Evolutionary conservation across 2,888 invertebrate species (phyloP), one percentile per base, ranked within the genome.

Genomic region (Mesorhabditis sp.): DNA sequence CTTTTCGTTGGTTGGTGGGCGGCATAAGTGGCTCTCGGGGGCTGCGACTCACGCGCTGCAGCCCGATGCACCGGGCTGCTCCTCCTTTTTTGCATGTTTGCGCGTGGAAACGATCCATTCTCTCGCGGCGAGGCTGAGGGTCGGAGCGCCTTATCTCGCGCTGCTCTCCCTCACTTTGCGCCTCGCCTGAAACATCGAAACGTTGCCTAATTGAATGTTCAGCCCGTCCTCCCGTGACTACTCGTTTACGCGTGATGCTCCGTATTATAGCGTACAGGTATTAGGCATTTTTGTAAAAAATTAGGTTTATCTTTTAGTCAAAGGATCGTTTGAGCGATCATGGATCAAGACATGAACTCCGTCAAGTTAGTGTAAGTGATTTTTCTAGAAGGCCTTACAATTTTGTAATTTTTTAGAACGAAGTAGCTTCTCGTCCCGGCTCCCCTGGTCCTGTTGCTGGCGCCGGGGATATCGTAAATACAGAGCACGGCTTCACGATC

Each of bases 401-500:
- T 10, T 13, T 50, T 10, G 7, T 50, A 13, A 50, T 50, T 13
- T 50, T 50, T 50, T n/a, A 50, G 58, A 50, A 50, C 58, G 58
- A 50, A 13, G 15, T 45, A 65, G 42, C 64, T 7, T 62, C 67
- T 28, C 72, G 75, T 10, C 71, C 77, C 6, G 74, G 74, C 2
- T 76, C 81, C 28, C 79, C 79, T 10, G 78, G 74, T 44, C 77
- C 79, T 28, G 80, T 83, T 28, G 81, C 79, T 58, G 82, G 83
- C 6, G 76, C 77, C 5, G 82, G 83, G 28, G 82, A 83, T 64
- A 83, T 83, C 50, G 74, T 76, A 41, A 83, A 83, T 71, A 83
- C 83, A 1, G 78, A 76, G 66, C 78, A 80, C 68, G 83, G 83
- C 41, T 83, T 83, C 70, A 81, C 81, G 28, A 83, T 83, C 65